Base-by-base conservation (phyloP, 1,140 invertebrate genomes). In the Magallana gigas region DNA sequence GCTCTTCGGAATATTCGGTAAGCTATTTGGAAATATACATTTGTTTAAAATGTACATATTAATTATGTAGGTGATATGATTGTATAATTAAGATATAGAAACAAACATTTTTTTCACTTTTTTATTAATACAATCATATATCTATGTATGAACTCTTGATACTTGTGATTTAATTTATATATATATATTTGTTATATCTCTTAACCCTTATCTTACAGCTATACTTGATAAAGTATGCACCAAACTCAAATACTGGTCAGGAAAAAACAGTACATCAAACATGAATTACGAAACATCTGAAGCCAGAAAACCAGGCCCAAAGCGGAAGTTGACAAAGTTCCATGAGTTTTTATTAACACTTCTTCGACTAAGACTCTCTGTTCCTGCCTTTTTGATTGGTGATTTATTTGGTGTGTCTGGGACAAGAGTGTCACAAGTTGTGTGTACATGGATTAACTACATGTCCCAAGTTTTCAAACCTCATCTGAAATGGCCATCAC, bases 351-450 rank as follows among this genome's bases (percentile, higher is more conserved):
- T 87, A 3, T 16, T 87, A 23, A 85, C 83, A 36, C 56, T 88
- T 36, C 36, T 36, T 36, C 36, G 36, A 36, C 36, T 36, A 36
- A 36, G 36, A 36, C 36, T 48, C 14, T 48, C 59, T n/a, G 12
- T 88, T 23, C 57, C 36, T 8, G 16, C 23, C 8, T 14, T 71
- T 18, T 8, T 88, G 18, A 29, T 86, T 29, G 84, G 76, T 58
- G 84, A 88, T 57, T 48, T 88, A 1, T 88, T 85, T 83, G 56
- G 62, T 18, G 81, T 88, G 58, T 86, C 88, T 12, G 56, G 12
- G 12, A 56, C 18, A n/a, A 76, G 84, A 83, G 59, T 89, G 2
- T 88, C 87, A 60, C 86, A 88, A 57, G 87, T 88, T 16, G 88
- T 88, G 12, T 80, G 85, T 58, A 88, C 88, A 7, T 85, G 64